Evolutionary conservation across 2,888 invertebrate genomes (phyloP).

Genomic region (Trilocha varians): DNA sequence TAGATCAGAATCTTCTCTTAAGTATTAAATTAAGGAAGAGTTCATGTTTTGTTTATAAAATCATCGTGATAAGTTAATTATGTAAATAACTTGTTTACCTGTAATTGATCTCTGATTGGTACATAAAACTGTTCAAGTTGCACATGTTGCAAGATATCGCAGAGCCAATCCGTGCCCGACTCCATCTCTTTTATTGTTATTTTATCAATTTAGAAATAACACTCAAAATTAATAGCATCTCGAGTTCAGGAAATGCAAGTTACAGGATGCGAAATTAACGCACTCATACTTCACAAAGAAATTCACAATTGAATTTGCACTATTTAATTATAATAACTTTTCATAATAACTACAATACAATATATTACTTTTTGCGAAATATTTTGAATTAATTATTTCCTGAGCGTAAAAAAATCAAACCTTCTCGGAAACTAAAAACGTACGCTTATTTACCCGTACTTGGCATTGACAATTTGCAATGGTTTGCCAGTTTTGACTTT

Average conservation of each 20-base stretch:
- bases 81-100: conserved; percentile 65
- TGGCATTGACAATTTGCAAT: no score
- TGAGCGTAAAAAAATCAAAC: background rate
- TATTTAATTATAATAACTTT: background rate
- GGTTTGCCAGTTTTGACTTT: no score
- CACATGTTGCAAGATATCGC: conserved; percentile 89
- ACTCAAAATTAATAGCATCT: conserved; percentile 42
- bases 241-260: conserved; percentile 54
- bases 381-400: background rate
- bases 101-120: conserved; percentile 91
- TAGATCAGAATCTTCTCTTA: conserved; percentile 1
- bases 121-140: conserved; percentile 93
- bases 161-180: conserved; percentile 82
- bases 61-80: conserved; percentile 1
- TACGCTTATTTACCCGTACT: no score
- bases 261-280: conserved; percentile 23
- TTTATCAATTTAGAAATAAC: conserved; percentile 17
- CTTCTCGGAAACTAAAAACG: no score
- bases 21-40: no score
- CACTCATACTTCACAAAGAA: background rate
- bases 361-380: background rate
- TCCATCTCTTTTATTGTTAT: conserved; percentile 40
- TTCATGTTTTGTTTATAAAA: background rate
- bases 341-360: background rate
- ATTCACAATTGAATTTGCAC: background rate